These are phyloP conservation scores for Ypsolopha scabrella DNA, from an alignment of 2,888 invertebrate genomes.

Conservation along the genomic window DNA sequence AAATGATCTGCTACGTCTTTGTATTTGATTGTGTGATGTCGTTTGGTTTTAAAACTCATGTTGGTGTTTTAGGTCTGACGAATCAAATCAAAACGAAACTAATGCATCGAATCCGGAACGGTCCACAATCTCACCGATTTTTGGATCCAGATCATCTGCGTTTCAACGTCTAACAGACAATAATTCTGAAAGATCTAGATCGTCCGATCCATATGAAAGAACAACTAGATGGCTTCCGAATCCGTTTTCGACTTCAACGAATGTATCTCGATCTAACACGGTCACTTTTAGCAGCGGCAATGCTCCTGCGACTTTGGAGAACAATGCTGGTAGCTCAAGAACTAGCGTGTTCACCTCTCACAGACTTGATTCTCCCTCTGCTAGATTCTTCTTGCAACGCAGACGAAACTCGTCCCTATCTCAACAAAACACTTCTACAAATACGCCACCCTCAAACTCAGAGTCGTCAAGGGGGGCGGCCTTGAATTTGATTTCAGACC, in stretches of 20 bases:
- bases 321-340: conserved; percentile 32
- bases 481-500: background rate
- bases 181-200: background rate
- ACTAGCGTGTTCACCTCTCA: conserved; percentile 51
- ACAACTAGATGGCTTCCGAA: conserved; percentile 45
- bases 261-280: conserved; percentile 22
- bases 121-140: background rate
- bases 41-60: no score
- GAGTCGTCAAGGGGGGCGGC: background rate
- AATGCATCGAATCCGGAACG: background rate
- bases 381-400: conserved; percentile 25
- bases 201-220: conserved; percentile 36
- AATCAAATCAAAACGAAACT: background rate
- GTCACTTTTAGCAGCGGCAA: conserved; percentile 21
- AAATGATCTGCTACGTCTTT: no score
- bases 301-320: conserved; percentile 14
- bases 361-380: conserved; percentile 23
- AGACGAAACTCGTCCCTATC: conserved; percentile 26
- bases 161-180: conserved; percentile 45
- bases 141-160: conserved; percentile 49
- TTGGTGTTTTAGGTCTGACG: conserved; percentile 1
- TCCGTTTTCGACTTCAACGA: conserved; percentile 43
- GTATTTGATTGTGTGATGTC: no score
- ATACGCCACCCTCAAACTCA: background rate
- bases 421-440: background rate